phyloP scores from a whole-genome alignment of 2,888 invertebrate genomes.

The Drosophila planitibia region DNA sequence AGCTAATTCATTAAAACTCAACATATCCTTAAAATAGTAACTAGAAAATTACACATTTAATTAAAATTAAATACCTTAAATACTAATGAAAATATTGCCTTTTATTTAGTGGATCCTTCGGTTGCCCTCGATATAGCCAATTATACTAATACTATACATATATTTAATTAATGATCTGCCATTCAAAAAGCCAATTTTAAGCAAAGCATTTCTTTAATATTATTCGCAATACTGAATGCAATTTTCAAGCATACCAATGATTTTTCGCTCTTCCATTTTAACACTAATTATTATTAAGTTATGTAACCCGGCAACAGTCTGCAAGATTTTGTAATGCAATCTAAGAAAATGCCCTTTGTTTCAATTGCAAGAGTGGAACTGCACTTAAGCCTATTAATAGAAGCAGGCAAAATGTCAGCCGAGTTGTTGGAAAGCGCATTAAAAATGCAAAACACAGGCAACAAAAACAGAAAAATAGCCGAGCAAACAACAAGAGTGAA shows the following conservation, averaged over 20 bases:
- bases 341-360: neutral
- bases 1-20: neutral
- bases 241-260: neutral
- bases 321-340: neutral
- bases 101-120: neutral
- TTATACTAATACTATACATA: no score
- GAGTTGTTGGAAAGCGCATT: conserved; percentile 53
- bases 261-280: neutral
- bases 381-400: conserved; percentile 71
- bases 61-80: no score
- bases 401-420: conserved; percentile 51
- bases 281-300: neutral
- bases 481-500: conserved; percentile 29
- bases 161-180: neutral
- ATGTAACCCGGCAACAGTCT: neutral
- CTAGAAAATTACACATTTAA: no score
- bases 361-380: conserved; percentile 2
- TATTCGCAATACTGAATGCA: neutral
- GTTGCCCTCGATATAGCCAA: neutral
- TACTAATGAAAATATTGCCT: no score
- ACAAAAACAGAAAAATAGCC: conserved; percentile 4
- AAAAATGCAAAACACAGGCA: conserved; percentile 26
- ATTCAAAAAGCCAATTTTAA: neutral
- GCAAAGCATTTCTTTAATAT: neutral
- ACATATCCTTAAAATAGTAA: neutral